Base-by-base conservation (phyloP, 2,888 invertebrate species). In the Syrphus vitripennis region DNA sequence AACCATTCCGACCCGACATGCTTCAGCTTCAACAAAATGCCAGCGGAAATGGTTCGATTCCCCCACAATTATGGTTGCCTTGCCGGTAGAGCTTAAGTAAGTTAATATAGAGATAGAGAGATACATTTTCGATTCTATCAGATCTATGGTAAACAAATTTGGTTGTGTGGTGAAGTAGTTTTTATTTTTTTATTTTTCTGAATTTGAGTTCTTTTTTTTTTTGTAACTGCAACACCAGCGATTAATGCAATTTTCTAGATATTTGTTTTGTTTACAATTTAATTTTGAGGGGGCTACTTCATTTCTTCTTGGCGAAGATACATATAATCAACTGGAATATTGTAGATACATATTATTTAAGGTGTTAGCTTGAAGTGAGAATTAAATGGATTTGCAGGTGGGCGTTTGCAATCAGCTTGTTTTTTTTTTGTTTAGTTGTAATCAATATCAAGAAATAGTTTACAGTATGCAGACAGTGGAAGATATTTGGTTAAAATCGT, bases 11-110 rank as follows among this genome's bases (percentile, higher is more conserved):
- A 34, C 12, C 83, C 63, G 71, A 80, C 71, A 80, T 81, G 81
- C 72, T 16, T 19, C 19, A 31, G 45, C 55, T 72, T 72, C 81
- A 77, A 74, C 50, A 48, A 75, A 50, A 55, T 26, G 40, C 42
- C 77, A 77, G 55, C 74, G 82, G 86, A 86, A 82, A 70, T 74
- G 63, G 77, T 82, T 86, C 82, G 86, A 82, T 65, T 81, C 42
- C 72, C n/a, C 65, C 77, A 70, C 76, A 71, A 29, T 57, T 21
- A 24, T 63, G 40, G 29, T 42, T 2, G 42, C n/a, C n/a, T 45
- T 29, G 40, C 26, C 16, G 65, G 61, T 69, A n/a, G 40, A 19
- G 31, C 48, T 26, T 24, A 24, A 24, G 24, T 24, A 9, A 40
- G 26, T n/a, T 34, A 34, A 26, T 1, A n/a, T 7, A 57, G 40